Base-by-base conservation (phyloP, 2,888 invertebrate genomes). In the Chouioia cunea region DNA sequence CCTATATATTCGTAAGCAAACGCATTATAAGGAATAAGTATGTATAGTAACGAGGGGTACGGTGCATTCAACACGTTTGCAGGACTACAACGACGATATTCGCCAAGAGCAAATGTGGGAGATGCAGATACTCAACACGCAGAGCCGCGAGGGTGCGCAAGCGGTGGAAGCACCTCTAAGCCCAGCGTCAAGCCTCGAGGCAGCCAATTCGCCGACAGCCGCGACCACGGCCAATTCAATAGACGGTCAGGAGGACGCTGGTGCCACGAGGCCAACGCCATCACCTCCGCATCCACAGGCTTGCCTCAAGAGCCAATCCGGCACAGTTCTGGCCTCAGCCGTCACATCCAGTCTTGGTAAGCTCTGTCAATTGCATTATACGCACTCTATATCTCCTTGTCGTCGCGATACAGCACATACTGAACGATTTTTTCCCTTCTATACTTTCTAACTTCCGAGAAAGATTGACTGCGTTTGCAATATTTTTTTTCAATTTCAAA, bases 41-140 rank as follows among this genome's bases (percentile, higher is more conserved):
- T 36, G 22, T 1, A 23, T 23, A 22, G 12, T 47, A 59, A 52
- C 52, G 48, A 8, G 52, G 36, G 15, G 4, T 47, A 46, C 10
- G n/a, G n/a, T 47, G 20, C 16, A 18, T 4, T 2, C 27, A 14
- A 20, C 18, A 8, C 16, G 14, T 50, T 14, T 84, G 0, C 88
- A 95, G 93, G 95, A 96, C 85, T 94, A 94, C 88, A 95, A 96
- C 85, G 96, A 96, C 81, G 95, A 96, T 81, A 96, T 96, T 79
- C 88, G 95, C 78, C 95, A 95, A 85, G 94, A 95, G 81, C 96
- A 96, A 86, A 93, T 95, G 93, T 91, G 95, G 89, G 95, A 95
- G 86, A 93, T 95, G 93, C 94, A 94, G 87, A 93, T 93, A 75
- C 86, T 95, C 76, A 93, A 93, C 73, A 87, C 87, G 73, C 87